A percentile compares a stretch with the other conserved stretches of the same genome.
Conservation (phyloP, 2,113 vertebrate genomes). For the Gorsachius goisagi region DNA sequence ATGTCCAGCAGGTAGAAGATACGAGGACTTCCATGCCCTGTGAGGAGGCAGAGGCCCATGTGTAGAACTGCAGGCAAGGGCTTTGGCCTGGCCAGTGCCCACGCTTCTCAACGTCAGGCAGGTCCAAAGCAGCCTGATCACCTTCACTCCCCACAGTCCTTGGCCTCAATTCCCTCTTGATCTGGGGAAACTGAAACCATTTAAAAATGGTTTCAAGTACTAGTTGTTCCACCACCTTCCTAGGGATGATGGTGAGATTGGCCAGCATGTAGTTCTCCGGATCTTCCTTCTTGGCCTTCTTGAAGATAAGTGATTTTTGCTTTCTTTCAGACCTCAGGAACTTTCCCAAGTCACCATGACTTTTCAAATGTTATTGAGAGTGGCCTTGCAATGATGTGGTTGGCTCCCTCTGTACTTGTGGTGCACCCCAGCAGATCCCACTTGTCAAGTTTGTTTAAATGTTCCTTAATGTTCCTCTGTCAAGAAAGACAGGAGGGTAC, state of each 20-base stretch:
- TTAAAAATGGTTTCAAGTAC: neutral
- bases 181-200: neutral
- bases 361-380: neutral
- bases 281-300: neutral
- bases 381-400: neutral
- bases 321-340: neutral
- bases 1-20: neutral
- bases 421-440: neutral
- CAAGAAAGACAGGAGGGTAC: neutral
- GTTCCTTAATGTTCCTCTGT: neutral
- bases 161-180: neutral
- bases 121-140: neutral
- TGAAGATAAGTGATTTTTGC: neutral
- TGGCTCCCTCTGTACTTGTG: neutral
- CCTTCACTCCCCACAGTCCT: neutral
- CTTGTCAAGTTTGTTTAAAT: neutral
- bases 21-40: neutral
- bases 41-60: neutral
- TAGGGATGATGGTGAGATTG: neutral
- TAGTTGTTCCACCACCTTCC: neutral
- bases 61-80: neutral
- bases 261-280: fast-evolving
- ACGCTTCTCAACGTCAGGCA: neutral
- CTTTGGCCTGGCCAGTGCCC: neutral
- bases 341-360: neutral